Percentiles rank a stretch among this genome's conserved stretches.
phyloP scores from a whole-genome alignment of 92 coral and sea anemone genomes.

The Pocillopora grandis region DNA sequence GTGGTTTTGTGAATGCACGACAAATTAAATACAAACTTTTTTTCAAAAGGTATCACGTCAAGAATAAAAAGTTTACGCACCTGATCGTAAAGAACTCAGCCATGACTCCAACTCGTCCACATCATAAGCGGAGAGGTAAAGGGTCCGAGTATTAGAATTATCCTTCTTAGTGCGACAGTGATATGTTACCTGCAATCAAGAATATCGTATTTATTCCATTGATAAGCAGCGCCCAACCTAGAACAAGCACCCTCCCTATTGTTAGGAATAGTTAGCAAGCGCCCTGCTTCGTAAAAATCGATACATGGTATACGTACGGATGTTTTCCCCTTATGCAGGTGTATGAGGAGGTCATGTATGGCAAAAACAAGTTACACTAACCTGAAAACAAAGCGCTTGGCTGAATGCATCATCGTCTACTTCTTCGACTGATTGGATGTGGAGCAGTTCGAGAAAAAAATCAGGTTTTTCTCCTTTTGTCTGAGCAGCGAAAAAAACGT shows the following conservation, averaged over 20 bases:
- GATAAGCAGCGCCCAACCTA: no score
- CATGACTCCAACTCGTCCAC: conserved; percentile 69
- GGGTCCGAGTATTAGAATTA: conserved; percentile 53
- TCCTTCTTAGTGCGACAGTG: conserved; percentile 70
- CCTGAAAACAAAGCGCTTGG: conserved; percentile 79
- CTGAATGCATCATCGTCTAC: conserved; percentile 72
- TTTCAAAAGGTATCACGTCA: neutral
- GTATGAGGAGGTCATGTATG: no score
- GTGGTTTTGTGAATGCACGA: no score
- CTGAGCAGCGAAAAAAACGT: conserved; percentile 17
- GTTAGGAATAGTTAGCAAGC: no score
- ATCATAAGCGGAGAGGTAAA: conserved; percentile 77
- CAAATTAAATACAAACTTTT: neutral
- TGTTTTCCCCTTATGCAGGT: no score
- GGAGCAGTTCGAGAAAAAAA: conserved; percentile 49
- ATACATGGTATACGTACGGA: no score
- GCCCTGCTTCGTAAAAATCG: no score
- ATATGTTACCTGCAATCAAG: conserved; percentile 53
- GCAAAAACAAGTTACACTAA: neutral
- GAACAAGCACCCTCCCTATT: no score
- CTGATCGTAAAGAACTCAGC: conserved; percentile 61
- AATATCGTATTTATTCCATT: neutral
- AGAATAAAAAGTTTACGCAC: conserved; percentile 1
- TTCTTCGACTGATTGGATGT: conserved; percentile 81
- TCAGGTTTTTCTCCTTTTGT: conserved; percentile 77